Percentiles rank a stretch among this genome's conserved stretches.
Conservation (phyloP, 2,888 invertebrate genomes). For the Pinctada fucata region DNA sequence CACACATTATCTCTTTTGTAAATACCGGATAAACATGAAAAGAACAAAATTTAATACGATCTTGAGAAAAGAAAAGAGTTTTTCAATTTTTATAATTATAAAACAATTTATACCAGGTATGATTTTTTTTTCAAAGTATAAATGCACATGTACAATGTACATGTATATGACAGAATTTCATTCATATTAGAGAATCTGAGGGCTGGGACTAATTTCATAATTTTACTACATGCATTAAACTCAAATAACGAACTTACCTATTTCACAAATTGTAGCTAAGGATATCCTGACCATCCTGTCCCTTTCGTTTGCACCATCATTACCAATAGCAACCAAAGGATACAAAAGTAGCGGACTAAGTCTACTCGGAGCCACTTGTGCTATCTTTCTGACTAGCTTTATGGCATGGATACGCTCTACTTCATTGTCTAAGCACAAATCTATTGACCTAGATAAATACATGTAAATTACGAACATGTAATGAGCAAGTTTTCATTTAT, state of each 20-base stretch:
- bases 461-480: background rate
- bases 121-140: too few relatives aligned
- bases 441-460: constrained; percentile 84
- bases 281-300: constrained; percentile 91
- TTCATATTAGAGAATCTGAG: too few relatives aligned
- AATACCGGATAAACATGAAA: too few relatives aligned
- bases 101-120: too few relatives aligned
- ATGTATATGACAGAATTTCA: too few relatives aligned
- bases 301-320: constrained; percentile 87
- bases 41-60: too few relatives aligned
- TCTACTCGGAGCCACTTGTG: constrained; percentile 82
- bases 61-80: too few relatives aligned
- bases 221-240: background rate
- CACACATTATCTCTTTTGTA: too few relatives aligned
- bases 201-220: too few relatives aligned
- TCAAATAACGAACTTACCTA: constrained; percentile 81
- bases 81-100: too few relatives aligned
- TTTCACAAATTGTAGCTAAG: constrained; percentile 91
- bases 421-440: constrained; percentile 89
- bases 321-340: constrained; percentile 89
- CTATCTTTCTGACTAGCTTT: constrained; percentile 86
- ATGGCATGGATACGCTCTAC: constrained; percentile 92
- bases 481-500: too few relatives aligned
- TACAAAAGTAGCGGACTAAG: constrained; percentile 88
- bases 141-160: too few relatives aligned